Percentiles rank a stretch among this genome's conserved stretches.
Conservation (phyloP, 2,113 vertebrate genomes). For the Scomber colias region DNA sequence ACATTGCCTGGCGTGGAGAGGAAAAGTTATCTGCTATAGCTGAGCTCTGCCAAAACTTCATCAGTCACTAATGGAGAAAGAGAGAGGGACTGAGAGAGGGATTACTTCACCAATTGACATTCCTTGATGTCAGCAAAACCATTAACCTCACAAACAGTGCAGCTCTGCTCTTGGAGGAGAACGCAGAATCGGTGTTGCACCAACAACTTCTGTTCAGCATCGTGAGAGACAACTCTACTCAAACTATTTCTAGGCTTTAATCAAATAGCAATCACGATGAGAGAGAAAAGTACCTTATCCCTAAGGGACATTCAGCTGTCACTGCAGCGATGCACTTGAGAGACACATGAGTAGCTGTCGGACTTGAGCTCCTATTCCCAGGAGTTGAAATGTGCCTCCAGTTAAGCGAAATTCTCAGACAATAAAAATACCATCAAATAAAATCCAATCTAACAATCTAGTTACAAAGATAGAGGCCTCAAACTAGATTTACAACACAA, state of each 20-base stretch:
- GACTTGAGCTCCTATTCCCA: conserved; percentile 39
- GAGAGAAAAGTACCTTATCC: conserved; percentile 32
- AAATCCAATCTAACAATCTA: conserved; percentile 11
- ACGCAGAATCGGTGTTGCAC: conserved; percentile 44
- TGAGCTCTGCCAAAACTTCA: conserved; percentile 48
- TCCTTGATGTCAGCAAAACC: conserved; percentile 77
- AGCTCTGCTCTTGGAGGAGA: conserved; percentile 58
- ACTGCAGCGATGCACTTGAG: conserved; percentile 40
- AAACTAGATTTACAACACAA: neutral
- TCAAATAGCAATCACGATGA: conserved; percentile 49
- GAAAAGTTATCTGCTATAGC: conserved; percentile 42
- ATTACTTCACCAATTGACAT: conserved; percentile 79
- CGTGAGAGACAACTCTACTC: neutral
- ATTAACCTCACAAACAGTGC: conserved; percentile 75
- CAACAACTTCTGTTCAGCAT: neutral
- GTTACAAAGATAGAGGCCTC: conserved; percentile 2
- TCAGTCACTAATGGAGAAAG: conserved; percentile 35
- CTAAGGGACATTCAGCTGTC: conserved; percentile 50
- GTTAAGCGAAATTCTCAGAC: conserved; percentile 25
- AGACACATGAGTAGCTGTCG: conserved; percentile 22
- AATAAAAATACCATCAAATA: conserved; percentile 40
- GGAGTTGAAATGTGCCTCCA: conserved; percentile 30
- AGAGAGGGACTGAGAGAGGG: conserved; percentile 24
- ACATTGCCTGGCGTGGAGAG: conserved; percentile 24
- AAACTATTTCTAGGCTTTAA: conserved; percentile 41